phyloP scores from a whole-genome alignment of 1,140 invertebrate species.

The Chlorops oryzae region DNA sequence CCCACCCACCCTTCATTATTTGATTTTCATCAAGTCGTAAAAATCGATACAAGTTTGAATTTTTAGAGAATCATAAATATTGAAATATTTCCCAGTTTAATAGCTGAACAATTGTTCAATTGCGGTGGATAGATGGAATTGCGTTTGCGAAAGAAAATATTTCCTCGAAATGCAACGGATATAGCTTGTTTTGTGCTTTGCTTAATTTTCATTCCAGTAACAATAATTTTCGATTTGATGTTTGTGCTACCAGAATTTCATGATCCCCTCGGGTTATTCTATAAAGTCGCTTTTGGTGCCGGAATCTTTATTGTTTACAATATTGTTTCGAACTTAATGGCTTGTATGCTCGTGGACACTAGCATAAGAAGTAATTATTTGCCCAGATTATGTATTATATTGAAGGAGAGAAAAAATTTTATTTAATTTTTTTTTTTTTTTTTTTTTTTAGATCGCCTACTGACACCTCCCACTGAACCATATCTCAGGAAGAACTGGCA shows the following conservation, averaged over 20 bases:
- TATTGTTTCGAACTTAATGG: constrained; percentile 51
- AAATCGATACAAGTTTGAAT: too few species aligned
- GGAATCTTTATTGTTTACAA: constrained; percentile 54
- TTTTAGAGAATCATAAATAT: too few species aligned
- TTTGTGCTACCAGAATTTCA: constrained; percentile 63
- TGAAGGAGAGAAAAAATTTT: background rate
- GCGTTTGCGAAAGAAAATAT: constrained; percentile 27
- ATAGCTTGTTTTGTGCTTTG: constrained; percentile 31
- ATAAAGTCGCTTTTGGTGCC: constrained; percentile 54
- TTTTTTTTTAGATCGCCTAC: constrained; percentile 4
- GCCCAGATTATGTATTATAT: background rate
- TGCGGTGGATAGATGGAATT: too few species aligned
- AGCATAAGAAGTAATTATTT: constrained; percentile 28
- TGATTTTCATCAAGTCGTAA: too few species aligned
- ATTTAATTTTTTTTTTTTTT: constrained; percentile 1
- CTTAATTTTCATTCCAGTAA: constrained; percentile 32
- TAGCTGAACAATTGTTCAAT: too few species aligned
- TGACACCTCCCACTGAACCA: constrained; percentile 10
- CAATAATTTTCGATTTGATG: constrained; percentile 53
- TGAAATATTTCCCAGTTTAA: too few species aligned
- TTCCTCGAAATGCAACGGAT: constrained; percentile 33
- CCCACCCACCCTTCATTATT: too few species aligned
- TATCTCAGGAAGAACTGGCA: constrained; percentile 16
- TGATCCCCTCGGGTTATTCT: constrained; percentile 32
- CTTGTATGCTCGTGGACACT: constrained; percentile 37